These are phyloP conservation scores for Erebia aethiops DNA, from an alignment of 2,888 invertebrate species.

Conservation along the genomic window DNA sequence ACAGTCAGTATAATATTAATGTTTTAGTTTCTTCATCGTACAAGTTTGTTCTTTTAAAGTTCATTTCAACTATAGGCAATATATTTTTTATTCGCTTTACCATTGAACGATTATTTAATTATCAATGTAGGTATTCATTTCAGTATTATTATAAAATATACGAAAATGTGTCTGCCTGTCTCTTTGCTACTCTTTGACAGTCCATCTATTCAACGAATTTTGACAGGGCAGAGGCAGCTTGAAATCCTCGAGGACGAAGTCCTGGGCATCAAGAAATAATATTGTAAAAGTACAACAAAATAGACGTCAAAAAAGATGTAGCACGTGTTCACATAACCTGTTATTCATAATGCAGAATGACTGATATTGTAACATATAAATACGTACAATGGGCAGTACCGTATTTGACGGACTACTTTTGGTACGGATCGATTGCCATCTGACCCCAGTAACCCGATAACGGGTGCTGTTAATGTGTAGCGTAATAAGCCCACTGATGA, in stretches of 20 bases:
- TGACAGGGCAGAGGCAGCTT: too few species aligned
- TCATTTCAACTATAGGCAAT: background rate
- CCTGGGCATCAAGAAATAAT: too few species aligned
- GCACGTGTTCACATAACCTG: background rate
- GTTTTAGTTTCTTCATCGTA: background rate
- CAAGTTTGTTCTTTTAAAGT: background rate
- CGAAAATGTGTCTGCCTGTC: too few species aligned
- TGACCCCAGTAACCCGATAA: slow-evolving; percentile 17
- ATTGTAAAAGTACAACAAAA: background rate
- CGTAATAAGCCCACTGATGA: slow-evolving; percentile 13
- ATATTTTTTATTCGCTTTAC: background rate
- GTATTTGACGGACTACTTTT: slow-evolving; percentile 16
- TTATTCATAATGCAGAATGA: background rate
- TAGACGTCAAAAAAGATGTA: background rate
- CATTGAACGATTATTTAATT: background rate
- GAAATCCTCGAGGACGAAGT: too few species aligned
- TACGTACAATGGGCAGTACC: slow-evolving; percentile 11
- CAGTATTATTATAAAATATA: too few species aligned
- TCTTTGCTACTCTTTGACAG: too few species aligned
- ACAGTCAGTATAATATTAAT: slow-evolving; percentile 2
- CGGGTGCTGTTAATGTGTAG: slow-evolving; percentile 17
- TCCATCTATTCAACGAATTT: too few species aligned
- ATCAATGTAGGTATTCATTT: too few species aligned
- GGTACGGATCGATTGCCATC: slow-evolving; percentile 14
- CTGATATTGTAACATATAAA: slow-evolving; percentile 5